Conservation (phyloP, 2,113 vertebrate genomes). For the Andinoacara biseriatus region DNA sequence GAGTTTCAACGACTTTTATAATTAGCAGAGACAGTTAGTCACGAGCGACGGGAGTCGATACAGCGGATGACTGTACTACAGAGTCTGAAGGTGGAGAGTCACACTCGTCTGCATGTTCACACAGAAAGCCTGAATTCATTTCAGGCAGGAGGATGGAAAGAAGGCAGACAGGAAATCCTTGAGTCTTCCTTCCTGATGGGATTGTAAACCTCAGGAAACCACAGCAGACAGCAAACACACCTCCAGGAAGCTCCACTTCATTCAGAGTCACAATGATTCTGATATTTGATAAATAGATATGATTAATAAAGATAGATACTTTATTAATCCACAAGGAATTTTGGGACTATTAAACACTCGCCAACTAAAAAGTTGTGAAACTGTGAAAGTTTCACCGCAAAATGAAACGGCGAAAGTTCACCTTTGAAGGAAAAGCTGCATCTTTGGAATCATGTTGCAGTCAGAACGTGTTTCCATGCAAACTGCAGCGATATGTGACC, state of each 20-base stretch:
- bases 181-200: not conserved
- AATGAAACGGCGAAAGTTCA: too few species aligned
- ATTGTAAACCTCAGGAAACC: not conserved
- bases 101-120: not conserved
- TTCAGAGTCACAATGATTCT: too few species aligned
- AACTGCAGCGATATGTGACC: too few species aligned
- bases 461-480: too few species aligned
- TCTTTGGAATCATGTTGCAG: too few species aligned
- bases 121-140: not conserved
- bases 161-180: not conserved
- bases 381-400: too few species aligned
- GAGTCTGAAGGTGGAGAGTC: not conserved
- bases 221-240: not conserved
- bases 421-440: too few species aligned
- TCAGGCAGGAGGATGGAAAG: not conserved
- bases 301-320: too few species aligned
- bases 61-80: not conserved
- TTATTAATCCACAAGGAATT: too few species aligned
- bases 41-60: not conserved
- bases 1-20: conserved; percentile 18
- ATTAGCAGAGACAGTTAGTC: conserved; percentile 24
- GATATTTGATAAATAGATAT: too few species aligned
- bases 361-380: too few species aligned
- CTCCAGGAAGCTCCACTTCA: not conserved
- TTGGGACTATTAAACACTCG: too few species aligned